phyloP scores from a whole-genome alignment of 2,797 vertebrate genomes.

The Pelodytes ibericus region DNA sequence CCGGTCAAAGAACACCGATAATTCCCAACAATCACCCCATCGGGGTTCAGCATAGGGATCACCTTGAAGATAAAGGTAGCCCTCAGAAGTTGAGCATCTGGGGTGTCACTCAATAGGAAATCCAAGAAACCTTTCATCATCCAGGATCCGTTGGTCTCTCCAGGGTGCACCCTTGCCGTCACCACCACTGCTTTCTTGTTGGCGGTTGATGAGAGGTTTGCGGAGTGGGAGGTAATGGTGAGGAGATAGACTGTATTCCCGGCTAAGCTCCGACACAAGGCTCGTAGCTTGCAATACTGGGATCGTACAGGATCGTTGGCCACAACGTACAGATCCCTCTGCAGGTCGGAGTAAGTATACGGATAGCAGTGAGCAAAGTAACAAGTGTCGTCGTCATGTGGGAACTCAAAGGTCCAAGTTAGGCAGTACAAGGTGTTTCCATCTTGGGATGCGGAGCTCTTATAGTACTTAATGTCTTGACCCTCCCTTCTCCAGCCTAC shows the following conservation, averaged over 20 bases:
- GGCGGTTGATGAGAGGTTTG: constrained; percentile 48
- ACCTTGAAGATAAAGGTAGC: constrained; percentile 91
- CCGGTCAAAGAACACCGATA: constrained; percentile 90
- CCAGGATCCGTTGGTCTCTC: constrained; percentile 90
- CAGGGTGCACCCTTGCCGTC: constrained; percentile 87
- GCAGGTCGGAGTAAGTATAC: constrained; percentile 89
- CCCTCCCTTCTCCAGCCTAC: constrained; percentile 83
- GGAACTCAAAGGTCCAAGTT: constrained; percentile 87
- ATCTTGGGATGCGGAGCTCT: constrained; percentile 61
- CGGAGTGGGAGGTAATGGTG: constrained; percentile 76
- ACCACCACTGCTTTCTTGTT: constrained; percentile 83
- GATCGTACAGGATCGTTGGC: constrained; percentile 70
- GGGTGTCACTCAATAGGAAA: constrained; percentile 82
- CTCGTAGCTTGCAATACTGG: constrained; percentile 77
- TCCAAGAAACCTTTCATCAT: constrained; percentile 90
- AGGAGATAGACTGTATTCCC: constrained; percentile 85
- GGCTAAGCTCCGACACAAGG: constrained; percentile 86
- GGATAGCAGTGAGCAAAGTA: constrained; percentile 92
- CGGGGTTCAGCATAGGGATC: constrained; percentile 94
- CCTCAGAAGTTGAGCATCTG: constrained; percentile 83
- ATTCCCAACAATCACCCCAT: constrained; percentile 92
- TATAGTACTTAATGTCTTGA: constrained; percentile 78
- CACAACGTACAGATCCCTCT: constrained; percentile 75
- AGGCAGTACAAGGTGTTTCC: constrained; percentile 72
- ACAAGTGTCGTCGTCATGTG: constrained; percentile 83